Evolutionary conservation across 2,888 invertebrate species (phyloP).

Genomic region (Adela reaumurella): DNA sequence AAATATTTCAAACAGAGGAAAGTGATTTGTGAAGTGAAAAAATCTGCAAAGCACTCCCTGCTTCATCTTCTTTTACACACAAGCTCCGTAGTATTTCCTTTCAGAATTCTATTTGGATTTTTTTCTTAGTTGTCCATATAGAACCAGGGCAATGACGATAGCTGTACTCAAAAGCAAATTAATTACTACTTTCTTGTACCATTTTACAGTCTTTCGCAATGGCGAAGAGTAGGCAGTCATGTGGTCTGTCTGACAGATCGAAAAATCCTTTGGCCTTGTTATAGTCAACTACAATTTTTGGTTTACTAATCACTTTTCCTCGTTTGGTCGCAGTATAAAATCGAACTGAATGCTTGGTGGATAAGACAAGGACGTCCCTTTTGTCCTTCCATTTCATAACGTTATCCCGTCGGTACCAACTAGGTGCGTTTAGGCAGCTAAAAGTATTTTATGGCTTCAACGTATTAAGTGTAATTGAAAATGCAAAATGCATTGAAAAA

Average conservation of each 20-base stretch:
- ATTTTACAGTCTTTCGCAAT: constrained; percentile 16
- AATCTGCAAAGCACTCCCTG: not conserved
- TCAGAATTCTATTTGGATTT: constrained; percentile 8
- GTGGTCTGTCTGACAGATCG: constrained; percentile 15
- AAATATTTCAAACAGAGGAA: no score
- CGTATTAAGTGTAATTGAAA: no score
- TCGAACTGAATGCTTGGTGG: constrained; percentile 13
- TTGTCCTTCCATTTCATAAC: no score
- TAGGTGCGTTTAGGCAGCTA: no score
- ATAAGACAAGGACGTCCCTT: no score
- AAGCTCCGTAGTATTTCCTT: constrained; percentile 6
- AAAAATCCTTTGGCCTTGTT: constrained; percentile 17
- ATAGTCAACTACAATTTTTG: constrained; percentile 16
- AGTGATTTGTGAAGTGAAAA: not conserved
- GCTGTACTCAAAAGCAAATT: constrained; percentile 17
- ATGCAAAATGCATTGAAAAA: no score
- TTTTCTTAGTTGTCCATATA: constrained; percentile 13
- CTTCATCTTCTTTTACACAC: not conserved
- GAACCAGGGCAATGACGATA: constrained; percentile 15
- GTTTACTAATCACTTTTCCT: constrained; percentile 7
- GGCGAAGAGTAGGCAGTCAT: constrained; percentile 16
- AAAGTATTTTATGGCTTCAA: no score
- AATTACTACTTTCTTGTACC: constrained; percentile 17
- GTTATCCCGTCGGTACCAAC: no score
- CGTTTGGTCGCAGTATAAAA: constrained; percentile 1